These are phyloP conservation scores for Amiota mariae DNA, from an alignment of 2,888 invertebrate species.

Conservation along the genomic window DNA sequence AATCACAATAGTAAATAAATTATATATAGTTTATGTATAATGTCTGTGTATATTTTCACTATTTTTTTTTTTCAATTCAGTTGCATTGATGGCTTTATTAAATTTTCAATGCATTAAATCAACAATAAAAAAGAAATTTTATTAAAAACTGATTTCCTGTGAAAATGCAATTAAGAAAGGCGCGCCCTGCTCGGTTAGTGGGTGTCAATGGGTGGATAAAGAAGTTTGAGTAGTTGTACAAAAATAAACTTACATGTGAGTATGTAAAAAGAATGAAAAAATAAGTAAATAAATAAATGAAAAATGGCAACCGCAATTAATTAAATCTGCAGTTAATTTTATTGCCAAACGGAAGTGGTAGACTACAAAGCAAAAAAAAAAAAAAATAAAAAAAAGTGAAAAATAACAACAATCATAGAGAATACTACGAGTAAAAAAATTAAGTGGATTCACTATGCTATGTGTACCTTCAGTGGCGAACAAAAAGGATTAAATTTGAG, in stretches of 20 bases:
- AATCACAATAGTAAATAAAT: constrained; percentile 1
- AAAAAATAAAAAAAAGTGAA: background rate
- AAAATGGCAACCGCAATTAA: constrained; percentile 29
- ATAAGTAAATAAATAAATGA: constrained; percentile 12
- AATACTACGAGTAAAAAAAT: too few relatives aligned
- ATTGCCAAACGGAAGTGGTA: constrained; percentile 48
- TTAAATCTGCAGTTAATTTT: constrained; percentile 29
- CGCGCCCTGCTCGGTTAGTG: background rate
- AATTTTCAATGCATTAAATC: constrained; percentile 33
- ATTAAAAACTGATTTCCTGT: constrained; percentile 52
- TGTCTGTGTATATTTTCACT: constrained; percentile 29
- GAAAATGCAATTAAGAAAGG: constrained; percentile 49
- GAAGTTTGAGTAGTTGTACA: background rate
- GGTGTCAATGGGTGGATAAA: background rate
- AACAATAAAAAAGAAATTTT: constrained; percentile 41
- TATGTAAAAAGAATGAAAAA: constrained; percentile 21
- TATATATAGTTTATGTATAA: background rate
- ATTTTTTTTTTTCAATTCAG: constrained; percentile 31
- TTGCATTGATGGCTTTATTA: constrained; percentile 35
- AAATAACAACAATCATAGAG: too few relatives aligned
- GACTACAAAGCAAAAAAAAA: constrained; percentile 2
- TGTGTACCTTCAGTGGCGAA: too few relatives aligned
- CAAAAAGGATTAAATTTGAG: too few relatives aligned
- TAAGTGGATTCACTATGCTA: too few relatives aligned
- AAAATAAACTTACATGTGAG: background rate